These are phyloP conservation scores for Zaprionus ghesquierei DNA, from an alignment of 1,140 invertebrate genomes.

Conservation along the genomic window DNA sequence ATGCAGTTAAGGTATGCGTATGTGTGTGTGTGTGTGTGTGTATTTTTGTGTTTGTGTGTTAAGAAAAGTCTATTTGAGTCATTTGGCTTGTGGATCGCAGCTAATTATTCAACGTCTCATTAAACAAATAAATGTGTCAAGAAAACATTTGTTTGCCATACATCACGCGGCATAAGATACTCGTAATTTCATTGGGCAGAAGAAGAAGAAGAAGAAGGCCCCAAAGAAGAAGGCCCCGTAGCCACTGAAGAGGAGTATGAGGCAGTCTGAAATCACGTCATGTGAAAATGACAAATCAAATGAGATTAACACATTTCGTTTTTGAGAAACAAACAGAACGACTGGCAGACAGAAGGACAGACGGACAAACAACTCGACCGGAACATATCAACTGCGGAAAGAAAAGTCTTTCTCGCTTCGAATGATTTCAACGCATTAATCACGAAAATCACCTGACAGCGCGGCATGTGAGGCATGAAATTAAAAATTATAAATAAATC, in stretches of 20 bases:
- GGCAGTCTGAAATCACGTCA: conserved; percentile 55
- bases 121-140: conserved; percentile 79
- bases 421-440: conserved; percentile 44
- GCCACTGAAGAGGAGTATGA: background rate
- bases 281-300: conserved; percentile 78
- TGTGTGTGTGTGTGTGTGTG: background rate
- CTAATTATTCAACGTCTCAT: conserved; percentile 80
- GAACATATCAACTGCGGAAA: background rate
- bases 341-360: conserved; percentile 27
- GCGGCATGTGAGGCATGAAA: conserved; percentile 62
- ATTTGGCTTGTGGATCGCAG: conserved; percentile 59
- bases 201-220: conserved; percentile 39
- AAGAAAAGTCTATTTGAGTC: conserved; percentile 29
- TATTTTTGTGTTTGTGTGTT: background rate
- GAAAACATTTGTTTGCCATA: conserved; percentile 76
- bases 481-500: conserved; percentile 70
- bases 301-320: conserved; percentile 73
- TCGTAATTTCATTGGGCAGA: conserved; percentile 20
- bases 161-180: conserved; percentile 47
- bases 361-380: conserved; percentile 49
- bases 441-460: conserved; percentile 65
- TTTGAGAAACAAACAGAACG: conserved; percentile 48
- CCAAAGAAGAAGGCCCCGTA: background rate
- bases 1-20: background rate
- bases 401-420: conserved; percentile 21